Evolutionary conservation across 2,797 vertebrate species (phyloP), one percentile per base, ranked within the genome.

Genomic region (Zalophus californianus): DNA sequence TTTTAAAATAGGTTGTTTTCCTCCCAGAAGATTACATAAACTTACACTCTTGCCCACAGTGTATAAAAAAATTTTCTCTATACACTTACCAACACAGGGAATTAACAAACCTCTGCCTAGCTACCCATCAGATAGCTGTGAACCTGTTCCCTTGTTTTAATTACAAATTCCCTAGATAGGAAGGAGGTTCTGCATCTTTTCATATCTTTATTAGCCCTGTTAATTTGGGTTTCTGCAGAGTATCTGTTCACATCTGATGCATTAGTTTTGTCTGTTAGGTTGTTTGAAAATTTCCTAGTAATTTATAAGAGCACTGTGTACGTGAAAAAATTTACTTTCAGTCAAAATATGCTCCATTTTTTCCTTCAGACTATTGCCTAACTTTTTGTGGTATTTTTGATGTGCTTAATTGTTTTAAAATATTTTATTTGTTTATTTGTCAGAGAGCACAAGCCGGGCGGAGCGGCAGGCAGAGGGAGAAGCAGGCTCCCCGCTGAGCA

Each of bases 401-500:
- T 78, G 25, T 58, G 23, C 18, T 90, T 86, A 23, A 27, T 38
- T 82, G 91, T 68, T 38, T 48, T 16, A 2, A 5, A 75, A 66
- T 3, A 68, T 35, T 68, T 68, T 68, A 20, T 68, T 20, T 35
- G 35, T 35, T 35, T 68, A 68, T 68, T 35, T 35, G 18, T 68
- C 32, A 72, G 68, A 38, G 68, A 41, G 68, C 29, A 16, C 62
- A 64, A 32, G 29, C 29, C 2, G 35, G 2, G 15, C 8, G 27
- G 41, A 18, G 73, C 9, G 41, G 15, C 23, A 75, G 73, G 12
- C 73, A 75, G 73, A 29, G 44, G 23, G 44, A 75, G 44, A 75
- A 48, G 44, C 27, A 29, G 72, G 7, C 41, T 18, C 3, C 72
- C 15, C 15, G 8, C 25, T 0, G 3, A 3, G 6, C 7, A 4